These are phyloP conservation scores for Galago senegalensis DNA, from an alignment of 2,797 vertebrate genomes.

Conservation along the genomic window DNA sequence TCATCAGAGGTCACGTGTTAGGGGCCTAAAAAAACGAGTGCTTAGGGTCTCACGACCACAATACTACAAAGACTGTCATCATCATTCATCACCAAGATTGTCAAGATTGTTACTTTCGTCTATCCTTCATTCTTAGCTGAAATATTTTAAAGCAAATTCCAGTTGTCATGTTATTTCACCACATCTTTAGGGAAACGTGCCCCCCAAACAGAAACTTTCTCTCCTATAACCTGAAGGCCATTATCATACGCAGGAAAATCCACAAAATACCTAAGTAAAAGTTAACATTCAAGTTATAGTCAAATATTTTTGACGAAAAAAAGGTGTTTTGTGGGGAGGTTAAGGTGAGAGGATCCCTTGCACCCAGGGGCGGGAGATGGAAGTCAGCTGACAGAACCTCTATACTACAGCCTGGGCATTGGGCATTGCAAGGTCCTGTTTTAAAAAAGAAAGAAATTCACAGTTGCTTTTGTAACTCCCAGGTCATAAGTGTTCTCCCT, in stretches of 20 bases:
- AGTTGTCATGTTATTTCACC: not conserved
- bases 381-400: not conserved
- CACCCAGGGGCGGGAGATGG: not conserved
- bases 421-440: not conserved
- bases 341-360: not conserved
- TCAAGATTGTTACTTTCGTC: not conserved
- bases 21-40: not conserved
- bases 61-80: not conserved
- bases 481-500: not conserved
- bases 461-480: not conserved
- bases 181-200: not conserved
- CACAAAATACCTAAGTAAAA: not conserved
- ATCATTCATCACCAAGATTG: not conserved
- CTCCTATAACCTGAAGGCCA: not conserved
- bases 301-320: not conserved
- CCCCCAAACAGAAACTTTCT: not conserved
- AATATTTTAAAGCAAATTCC: slow-evolving; percentile 1
- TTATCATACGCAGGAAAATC: not conserved
- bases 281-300: not conserved
- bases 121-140: not conserved
- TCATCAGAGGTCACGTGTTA: not conserved
- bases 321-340: not conserved
- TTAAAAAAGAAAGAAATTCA: not conserved
- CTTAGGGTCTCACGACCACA: not conserved
- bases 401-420: not conserved